Base-by-base conservation (phyloP, 2,797 vertebrate species). In the Chromis chromis region DNA sequence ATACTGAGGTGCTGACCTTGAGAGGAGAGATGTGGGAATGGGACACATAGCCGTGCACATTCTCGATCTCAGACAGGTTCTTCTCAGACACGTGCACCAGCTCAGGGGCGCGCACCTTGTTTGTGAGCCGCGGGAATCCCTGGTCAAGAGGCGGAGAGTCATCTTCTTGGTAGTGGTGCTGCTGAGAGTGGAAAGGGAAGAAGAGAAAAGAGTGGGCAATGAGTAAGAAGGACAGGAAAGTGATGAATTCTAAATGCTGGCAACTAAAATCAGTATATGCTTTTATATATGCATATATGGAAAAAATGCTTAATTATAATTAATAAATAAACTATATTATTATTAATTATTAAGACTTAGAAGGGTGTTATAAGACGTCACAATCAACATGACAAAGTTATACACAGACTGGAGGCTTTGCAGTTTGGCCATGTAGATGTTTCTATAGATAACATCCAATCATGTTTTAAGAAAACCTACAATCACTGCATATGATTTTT, bases 1-100 rank as follows among this genome's bases (percentile, higher is more conserved):
- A 31, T n/a, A n/a, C 6, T 11, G 16, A 59, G 27, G 27, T n/a
- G 17, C 9, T 11, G 82, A 98, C 98, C 97, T 99, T 99, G 88
- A 99, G 92, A 80, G 98, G 98, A 79, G 97, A 98, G 92, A 98
- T 98, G 93, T 98, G 97, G 0, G 97, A 96, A 90, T 99, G 97
- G 46, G 97, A 95, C 82, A 99, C 98, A 0, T 97, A 98, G 89
- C 98, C 98, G 10, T 98, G 98, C 72, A 99, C 97, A 65, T 99
- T 98, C 93, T 99, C 98, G 75, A 99, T 98, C 87, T 99, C 97
- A 12, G 97, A 99, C 52, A 99, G 90, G 89, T 97, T 99, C 94
- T 98, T 98, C 91, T 99, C 97, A 0, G 97, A 98, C 56, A 99
- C 95, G 0, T 99, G 97, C 82, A 99, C 97, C 2, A 99, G 95